Conservation (phyloP, 2,113 vertebrate species). For the Jaculus jaculus region DNA sequence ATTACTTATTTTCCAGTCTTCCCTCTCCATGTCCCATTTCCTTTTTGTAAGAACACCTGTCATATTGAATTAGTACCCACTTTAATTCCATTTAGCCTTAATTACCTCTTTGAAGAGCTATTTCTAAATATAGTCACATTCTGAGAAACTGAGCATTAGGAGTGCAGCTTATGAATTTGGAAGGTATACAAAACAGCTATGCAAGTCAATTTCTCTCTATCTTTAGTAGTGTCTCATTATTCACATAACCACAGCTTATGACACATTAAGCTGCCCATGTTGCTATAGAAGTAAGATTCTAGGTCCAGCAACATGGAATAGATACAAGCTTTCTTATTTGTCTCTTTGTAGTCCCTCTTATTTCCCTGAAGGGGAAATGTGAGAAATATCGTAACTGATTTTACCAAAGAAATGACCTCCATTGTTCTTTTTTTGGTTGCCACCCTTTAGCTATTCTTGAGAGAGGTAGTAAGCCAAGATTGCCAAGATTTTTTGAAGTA, state of each 20-base stretch:
- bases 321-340: neutral
- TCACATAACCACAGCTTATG: neutral
- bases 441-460: neutral
- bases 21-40: neutral
- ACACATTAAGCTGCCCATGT: neutral
- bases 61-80: neutral
- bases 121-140: neutral
- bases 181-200: neutral
- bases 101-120: neutral
- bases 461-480: neutral
- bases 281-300: neutral
- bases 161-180: neutral
- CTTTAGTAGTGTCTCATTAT: neutral
- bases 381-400: neutral
- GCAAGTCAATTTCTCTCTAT: neutral
- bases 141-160: neutral
- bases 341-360: neutral
- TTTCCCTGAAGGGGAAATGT: neutral
- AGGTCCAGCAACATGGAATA: neutral
- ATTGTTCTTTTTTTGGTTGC: neutral
- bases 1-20: rapidly evolving
- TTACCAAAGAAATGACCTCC: neutral
- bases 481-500: neutral
- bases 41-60: neutral
- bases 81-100: neutral